phyloP scores from a whole-genome alignment of 1,140 invertebrate genomes.

The Heliconius hermathena region DNA sequence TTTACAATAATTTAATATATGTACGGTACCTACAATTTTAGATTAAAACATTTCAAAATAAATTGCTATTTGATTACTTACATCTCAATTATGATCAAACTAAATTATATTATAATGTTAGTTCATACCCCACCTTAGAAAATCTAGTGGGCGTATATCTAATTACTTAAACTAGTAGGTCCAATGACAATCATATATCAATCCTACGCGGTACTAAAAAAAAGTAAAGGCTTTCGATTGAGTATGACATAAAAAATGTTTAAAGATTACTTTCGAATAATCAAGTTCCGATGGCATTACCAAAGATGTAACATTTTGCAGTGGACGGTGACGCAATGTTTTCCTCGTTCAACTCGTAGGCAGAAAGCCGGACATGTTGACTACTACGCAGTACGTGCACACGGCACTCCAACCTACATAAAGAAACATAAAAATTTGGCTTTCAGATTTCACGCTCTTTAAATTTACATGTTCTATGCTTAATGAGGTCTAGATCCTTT shows the following conservation, averaged over 20 bases:
- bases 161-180: conserved; percentile 47
- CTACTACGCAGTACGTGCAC: conserved; percentile 66
- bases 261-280: conserved; percentile 25
- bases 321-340: conserved; percentile 69
- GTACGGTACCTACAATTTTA: too few species aligned
- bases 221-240: conserved; percentile 16
- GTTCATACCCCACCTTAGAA: neutral
- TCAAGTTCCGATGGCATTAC: conserved; percentile 43
- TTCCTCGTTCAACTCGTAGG: conserved; percentile 62
- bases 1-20: too few species aligned
- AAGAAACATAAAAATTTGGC: conserved; percentile 62
- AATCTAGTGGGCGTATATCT: conserved; percentile 30
- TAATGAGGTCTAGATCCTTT: conserved; percentile 6
- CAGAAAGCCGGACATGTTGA: conserved; percentile 67
- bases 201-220: conserved; percentile 17
- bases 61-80: neutral
- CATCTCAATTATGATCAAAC: neutral
- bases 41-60: neutral
- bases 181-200: conserved; percentile 24
- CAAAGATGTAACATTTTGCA: conserved; percentile 44
- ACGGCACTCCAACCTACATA: conserved; percentile 76
- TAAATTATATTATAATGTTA: neutral
- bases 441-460: conserved; percentile 55
- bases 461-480: conserved; percentile 38
- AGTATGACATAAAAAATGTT: conserved; percentile 15